These are phyloP conservation scores for Temnothorax nylanderi DNA, from an alignment of 1,140 invertebrate genomes.

Conservation along the genomic window DNA sequence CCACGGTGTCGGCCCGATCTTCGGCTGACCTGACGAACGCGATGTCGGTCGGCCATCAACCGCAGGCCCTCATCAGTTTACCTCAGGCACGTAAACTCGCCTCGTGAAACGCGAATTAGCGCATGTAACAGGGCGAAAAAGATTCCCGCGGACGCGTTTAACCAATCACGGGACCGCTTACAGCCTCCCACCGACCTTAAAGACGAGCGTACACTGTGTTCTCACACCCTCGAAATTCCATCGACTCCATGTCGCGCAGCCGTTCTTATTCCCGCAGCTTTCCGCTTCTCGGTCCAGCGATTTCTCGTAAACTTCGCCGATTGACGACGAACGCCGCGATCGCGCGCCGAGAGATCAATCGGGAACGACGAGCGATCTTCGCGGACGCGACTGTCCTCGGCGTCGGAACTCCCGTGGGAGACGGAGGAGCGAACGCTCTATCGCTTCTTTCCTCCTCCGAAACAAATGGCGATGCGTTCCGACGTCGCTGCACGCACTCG, in stretches of 20 bases:
- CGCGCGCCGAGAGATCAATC: not conserved
- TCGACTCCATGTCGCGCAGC: constrained; percentile 21
- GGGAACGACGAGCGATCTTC: not conserved
- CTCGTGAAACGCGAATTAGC: constrained; percentile 61
- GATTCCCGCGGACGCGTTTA: constrained; percentile 49
- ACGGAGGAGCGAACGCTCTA: not conserved
- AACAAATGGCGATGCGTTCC: constrained; percentile 12
- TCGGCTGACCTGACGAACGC: constrained; percentile 18
- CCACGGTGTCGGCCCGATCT: not conserved
- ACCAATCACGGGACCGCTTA: constrained; percentile 67
- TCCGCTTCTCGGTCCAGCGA: not conserved
- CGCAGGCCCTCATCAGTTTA: constrained; percentile 49
- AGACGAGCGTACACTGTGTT: constrained; percentile 60
- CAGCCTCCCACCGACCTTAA: constrained; percentile 65
- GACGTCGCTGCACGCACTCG: constrained; percentile 51
- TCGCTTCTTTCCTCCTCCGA: not conserved
- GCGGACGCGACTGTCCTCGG: not conserved
- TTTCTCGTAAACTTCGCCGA: not conserved
- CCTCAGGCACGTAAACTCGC: constrained; percentile 41
- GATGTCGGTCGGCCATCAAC: constrained; percentile 58
- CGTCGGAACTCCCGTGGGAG: too few relatives aligned
- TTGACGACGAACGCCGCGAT: not conserved
- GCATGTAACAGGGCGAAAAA: constrained; percentile 50
- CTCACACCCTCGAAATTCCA: constrained; percentile 40
- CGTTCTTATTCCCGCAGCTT: constrained; percentile 20